Evolutionary conservation across 2,888 invertebrate genomes (phyloP).

Genomic region (Dasysyrphus tricinctus): DNA sequence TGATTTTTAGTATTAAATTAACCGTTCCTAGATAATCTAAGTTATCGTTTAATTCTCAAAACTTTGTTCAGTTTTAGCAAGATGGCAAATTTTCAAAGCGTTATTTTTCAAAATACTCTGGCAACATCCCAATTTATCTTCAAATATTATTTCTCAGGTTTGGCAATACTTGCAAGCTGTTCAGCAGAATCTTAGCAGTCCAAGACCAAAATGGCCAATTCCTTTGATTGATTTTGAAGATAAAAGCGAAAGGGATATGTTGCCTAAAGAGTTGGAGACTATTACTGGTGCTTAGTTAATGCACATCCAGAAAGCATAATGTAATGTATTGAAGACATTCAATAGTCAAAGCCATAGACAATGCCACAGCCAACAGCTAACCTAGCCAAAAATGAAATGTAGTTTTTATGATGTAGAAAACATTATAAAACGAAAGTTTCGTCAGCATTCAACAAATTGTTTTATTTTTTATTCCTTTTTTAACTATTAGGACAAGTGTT

Average conservation of each 20-base stretch:
- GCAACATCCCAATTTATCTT: slow-evolving; percentile 44
- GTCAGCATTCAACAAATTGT: not conserved
- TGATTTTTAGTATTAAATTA: not conserved
- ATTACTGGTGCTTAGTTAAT: slow-evolving; percentile 20
- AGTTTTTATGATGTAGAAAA: not conserved
- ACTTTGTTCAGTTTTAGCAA: slow-evolving; percentile 20
- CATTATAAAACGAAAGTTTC: not conserved
- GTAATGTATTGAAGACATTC: not conserved
- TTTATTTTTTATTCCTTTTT: not conserved
- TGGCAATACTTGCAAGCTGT: slow-evolving; percentile 73
- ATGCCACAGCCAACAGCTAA: slow-evolving; percentile 1
- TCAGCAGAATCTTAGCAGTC: slow-evolving; percentile 68
- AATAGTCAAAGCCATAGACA: not conserved
- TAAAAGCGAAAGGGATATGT: slow-evolving; percentile 28
- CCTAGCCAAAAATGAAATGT: not conserved
- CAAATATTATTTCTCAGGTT: slow-evolving; percentile 66
- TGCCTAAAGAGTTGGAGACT: slow-evolving; percentile 57
- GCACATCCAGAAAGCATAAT: not conserved
- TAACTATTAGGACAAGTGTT: no score
- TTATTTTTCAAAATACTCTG: slow-evolving; percentile 26
- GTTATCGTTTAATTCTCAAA: not conserved
- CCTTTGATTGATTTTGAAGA: slow-evolving; percentile 63
- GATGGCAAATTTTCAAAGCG: slow-evolving; percentile 45
- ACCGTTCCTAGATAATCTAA: not conserved
- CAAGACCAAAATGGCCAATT: slow-evolving; percentile 72